Base-by-base conservation (phyloP, 30 jellyfish, hydroid and myxozoan species). In the Calvadosia cruxmelitensis region DNA sequence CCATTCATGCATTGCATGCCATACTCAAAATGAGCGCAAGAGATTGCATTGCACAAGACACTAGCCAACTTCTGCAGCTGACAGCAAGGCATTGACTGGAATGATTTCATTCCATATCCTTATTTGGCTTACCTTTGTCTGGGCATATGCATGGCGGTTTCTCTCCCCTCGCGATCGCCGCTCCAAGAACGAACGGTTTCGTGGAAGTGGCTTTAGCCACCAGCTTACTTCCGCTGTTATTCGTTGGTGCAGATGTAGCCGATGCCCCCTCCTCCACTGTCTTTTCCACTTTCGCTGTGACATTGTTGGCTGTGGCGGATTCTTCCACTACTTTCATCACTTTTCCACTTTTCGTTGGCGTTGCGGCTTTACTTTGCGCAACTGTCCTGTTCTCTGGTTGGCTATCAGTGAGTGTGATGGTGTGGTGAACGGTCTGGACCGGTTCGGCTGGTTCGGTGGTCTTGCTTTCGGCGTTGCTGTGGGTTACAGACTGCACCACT, bases 61-160 rank as follows among this genome's bases (percentile, higher is more conserved):
- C n/a, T n/a, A n/a, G n/a, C n/a, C n/a, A n/a, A n/a, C n/a, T n/a
- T n/a, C n/a, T n/a, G n/a, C n/a, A n/a, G n/a, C n/a, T n/a, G n/a
- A n/a, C n/a, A n/a, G n/a, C n/a, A n/a, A n/a, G n/a, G n/a, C n/a
- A n/a, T n/a, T n/a, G n/a, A n/a, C n/a, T n/a, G n/a, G n/a, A n/a
- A n/a, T n/a, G n/a, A n/a, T n/a, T n/a, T n/a, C n/a, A n/a, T n/a
- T n/a, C n/a, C n/a, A n/a, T n/a, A n/a, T n/a, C n/a, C n/a, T n/a
- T n/a, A n/a, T n/a, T n/a, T 42, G 0, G 1, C 79, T 15, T 63
- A 86, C 96, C 84, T 87, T 87, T 87, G 49, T 87, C 97, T 7
- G 97, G 97, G 49, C 97, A 87, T 1, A 87, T 87, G 51, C 97
- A 87, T 1, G 97, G 97, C 27, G 97, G 97, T 29, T 87, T 87